Evolutionary conservation across 2,888 invertebrate genomes (phyloP).

Genomic region (Hirudinaria manillensis): DNA sequence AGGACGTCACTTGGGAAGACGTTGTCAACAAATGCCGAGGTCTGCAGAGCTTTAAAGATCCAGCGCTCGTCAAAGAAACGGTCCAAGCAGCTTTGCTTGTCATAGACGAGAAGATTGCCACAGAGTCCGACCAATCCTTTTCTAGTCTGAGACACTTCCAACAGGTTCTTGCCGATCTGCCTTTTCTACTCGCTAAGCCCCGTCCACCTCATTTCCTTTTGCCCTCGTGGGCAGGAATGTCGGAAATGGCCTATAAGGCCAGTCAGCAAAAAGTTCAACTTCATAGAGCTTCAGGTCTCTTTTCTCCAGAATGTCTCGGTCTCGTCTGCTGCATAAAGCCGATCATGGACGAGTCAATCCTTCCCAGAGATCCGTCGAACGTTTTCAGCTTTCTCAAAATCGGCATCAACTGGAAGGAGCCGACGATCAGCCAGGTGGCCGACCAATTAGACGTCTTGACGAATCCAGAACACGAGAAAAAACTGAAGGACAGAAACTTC

Average conservation of each 20-base stretch:
- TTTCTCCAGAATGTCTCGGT: constrained; percentile 33
- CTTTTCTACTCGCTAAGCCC: constrained; percentile 16
- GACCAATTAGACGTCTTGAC: constrained; percentile 39
- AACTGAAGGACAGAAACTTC: not conserved
- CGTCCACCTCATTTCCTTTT: constrained; percentile 13
- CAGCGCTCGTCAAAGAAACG: not conserved
- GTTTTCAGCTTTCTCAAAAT: constrained; percentile 36
- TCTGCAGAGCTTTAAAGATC: constrained; percentile 19
- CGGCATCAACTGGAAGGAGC: constrained; percentile 34
- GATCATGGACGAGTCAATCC: constrained; percentile 36
- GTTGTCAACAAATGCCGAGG: constrained; percentile 36
- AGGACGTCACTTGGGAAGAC: constrained; percentile 38
- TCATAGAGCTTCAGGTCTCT: constrained; percentile 34
- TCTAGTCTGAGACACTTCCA: constrained; percentile 21
- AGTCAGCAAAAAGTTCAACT: constrained; percentile 22
- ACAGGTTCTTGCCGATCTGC: constrained; percentile 13
- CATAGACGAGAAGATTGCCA: constrained; percentile 32
- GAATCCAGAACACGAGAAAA: constrained; percentile 27
- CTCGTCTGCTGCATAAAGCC: constrained; percentile 38
- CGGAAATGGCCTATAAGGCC: not conserved
- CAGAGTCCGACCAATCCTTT: constrained; percentile 22
- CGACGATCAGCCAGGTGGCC: constrained; percentile 36
- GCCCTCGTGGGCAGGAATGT: not conserved
- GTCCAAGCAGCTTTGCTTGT: constrained; percentile 21
- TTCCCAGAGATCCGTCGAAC: constrained; percentile 32